Evolutionary conservation across 2,113 vertebrate genomes (phyloP), one percentile per base, ranked within the genome.

Genomic region (Scortum barcoo): DNA sequence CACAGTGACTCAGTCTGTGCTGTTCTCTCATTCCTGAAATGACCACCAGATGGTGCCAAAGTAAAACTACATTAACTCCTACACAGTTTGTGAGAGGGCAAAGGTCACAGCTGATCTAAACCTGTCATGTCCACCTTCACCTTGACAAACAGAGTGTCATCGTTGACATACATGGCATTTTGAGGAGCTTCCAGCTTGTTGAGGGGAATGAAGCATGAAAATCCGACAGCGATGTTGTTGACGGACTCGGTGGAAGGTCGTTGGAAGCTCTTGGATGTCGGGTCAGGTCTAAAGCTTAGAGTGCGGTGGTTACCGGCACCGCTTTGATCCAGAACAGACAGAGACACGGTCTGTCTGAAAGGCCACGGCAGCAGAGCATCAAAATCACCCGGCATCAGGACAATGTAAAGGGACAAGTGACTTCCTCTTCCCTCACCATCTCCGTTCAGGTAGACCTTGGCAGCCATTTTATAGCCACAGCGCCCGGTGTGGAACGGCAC

Each of bases 361-460:
- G 97, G 97, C 97, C 97, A 99, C 4, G 94, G 95, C 53, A 99
- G 76, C 7, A 99, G 92, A 0, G 97, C 96, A 80, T 99, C 97
- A 12, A 98, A 98, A 82, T 99, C 97, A 0, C 97, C 97, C 16
- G 95, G 95, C 97, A 99, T 97, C 74, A 99, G 95, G 50, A 97
- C 96, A 0, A 98, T 95, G 62, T 97, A 99, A 20, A 99, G 92
- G 0, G 97, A 99, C 86, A 98, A 84, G 50, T 98, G 97, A 0
- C 96, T 96, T 0, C 96, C 96, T 85, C 95, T 94, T 22, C 97
- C 97, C 0, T 95, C 94, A 5, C 96, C 97, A 0, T 98, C 97
- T 2, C 97, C 97, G 0, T 97, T 97, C 71, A 97, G 94, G 80
- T 99, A 98, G 0, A 95, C 96, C 19, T 96, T 93, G 0, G 95